Evolutionary conservation across 2,113 vertebrate genomes (phyloP), one percentile per base, ranked within the genome.

Genomic region (Podiceps cristatus): DNA sequence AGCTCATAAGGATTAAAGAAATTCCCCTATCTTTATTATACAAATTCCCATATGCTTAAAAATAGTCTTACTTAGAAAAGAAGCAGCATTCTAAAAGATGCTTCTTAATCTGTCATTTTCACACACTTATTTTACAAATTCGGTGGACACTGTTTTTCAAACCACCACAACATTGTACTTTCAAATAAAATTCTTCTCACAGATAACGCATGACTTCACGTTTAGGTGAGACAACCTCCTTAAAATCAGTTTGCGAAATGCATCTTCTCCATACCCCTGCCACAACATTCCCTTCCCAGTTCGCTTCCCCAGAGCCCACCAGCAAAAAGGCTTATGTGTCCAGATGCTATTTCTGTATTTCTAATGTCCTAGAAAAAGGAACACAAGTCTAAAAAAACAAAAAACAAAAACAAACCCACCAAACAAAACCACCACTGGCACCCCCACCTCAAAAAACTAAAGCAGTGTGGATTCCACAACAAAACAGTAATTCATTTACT

Each of bases 11-110:
- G 90, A 96, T 95, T 95, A 91, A 93, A 91, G 88, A 96, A 89
- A 94, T 90, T 85, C 81, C 77, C 69, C 55, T 85, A 19, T 88
- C 93, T 82, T 94, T 73, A 74, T 74, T 78, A 84, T 69, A 95
- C 89, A 94, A 90, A 96, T 95, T 85, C n/a, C 69, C 59, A 49
- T 90, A 45, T 23, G 68, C 47, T 95, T 94, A 94, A 66, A 55
- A 94, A 92, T 78, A 96, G 17, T 53, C 79, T 89, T 64, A 59
- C 62, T 96, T 88, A 96, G 85, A 78, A 90, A 95, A 93, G 92
- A 20, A 96, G 78, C 86, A 86, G 76, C 79, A 85, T 82, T 79
- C 53, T 42, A 66, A 82, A 86, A 90, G 42, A 69, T 68, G 18
- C 80, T 88, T 93, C 93, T 90, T 31, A 45, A 89, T n/a, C 91